Base-by-base conservation (phyloP, 2,888 invertebrate species). In the Aspidiotus destructor region DNA sequence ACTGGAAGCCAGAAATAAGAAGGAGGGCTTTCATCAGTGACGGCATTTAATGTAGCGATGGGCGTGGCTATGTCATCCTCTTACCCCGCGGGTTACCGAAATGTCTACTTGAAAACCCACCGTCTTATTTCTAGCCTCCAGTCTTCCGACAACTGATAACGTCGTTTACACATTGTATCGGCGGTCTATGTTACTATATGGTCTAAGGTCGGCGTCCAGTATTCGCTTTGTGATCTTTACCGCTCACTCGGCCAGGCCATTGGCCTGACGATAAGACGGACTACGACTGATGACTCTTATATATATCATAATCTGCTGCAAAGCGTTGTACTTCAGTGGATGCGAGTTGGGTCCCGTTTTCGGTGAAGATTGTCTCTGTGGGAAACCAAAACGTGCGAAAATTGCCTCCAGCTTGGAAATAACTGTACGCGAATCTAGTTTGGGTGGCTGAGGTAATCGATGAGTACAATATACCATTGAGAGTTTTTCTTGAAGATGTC, bases 401-500 rank as follows among this genome's bases (percentile, higher is more conserved):
- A 63, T 63, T 9, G 41, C 8, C 8, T 53, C 41, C 15, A 63
- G 52, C 8, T 28, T 16, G 16, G 48, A 28, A 28, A 54, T 63
- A 0, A 63, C 6, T 15, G 11, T 40, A 2, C 54, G n/a, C 10
- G 9, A 15, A 63, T 63, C 41, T 15, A 54, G 28, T 53, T 11
- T 53, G 8, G 40, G 48, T 53, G 53, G 40, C 28, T 10, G 48
- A 2, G 61, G 41, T 68, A 68, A 8, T 53, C 54, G 28, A 52
- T 28, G 13, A 61, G n/a, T 9, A 68, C n/a, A n/a, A 68, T 8
- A 54, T 11, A 53, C 11, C 60, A 52, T 8, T 15, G 40, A n/a
- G 48, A 41, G 40, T 60, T 15, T n/a, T 60, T 60, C 42, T 61
- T 5, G 41, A 61, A 68, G 16, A 61, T 60, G 53, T 53, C 54